A percentile compares a stretch with the other conserved stretches of the same genome.
phyloP scores from a whole-genome alignment of 2,113 vertebrate species.

The Zeus faber region DNA sequence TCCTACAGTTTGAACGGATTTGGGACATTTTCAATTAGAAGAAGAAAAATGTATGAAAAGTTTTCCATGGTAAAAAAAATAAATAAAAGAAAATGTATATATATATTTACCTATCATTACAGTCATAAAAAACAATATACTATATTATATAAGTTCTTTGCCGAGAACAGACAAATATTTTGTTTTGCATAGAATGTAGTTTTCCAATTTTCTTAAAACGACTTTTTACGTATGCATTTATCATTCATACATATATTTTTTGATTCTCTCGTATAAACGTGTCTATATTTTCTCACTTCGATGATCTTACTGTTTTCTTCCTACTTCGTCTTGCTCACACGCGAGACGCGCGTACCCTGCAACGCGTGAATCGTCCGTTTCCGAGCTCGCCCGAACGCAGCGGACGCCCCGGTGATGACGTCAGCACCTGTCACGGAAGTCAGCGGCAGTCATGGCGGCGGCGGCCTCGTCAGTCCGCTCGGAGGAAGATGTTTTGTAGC shows the following conservation, averaged over 20 bases:
- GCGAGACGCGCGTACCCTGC: too few relatives aligned
- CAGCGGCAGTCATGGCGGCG: conserved; percentile 25
- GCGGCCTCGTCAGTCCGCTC: conserved; percentile 48
- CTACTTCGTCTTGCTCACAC: neutral
- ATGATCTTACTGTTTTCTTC: neutral
- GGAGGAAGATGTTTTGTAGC: conserved; percentile 58
- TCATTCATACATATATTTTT: too few relatives aligned
- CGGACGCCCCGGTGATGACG: conserved; percentile 23
- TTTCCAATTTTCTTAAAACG: too few relatives aligned
- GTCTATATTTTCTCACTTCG: neutral
- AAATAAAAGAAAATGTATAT: too few relatives aligned
- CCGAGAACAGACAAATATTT: too few relatives aligned
- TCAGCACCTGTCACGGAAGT: conserved; percentile 59
- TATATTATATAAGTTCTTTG: too few relatives aligned
- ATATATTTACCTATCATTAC: neutral
- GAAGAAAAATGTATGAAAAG: neutral
- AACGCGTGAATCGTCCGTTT: too few relatives aligned
- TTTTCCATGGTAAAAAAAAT: too few relatives aligned
- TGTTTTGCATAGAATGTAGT: too few relatives aligned
- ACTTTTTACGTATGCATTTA: too few relatives aligned
- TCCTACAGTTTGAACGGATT: neutral
- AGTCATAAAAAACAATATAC: too few relatives aligned
- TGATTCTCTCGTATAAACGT: neutral
- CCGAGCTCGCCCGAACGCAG: too few relatives aligned
- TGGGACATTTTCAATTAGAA: neutral